Conservation (phyloP, 2,113 vertebrate species). For the Lepus americanus region DNA sequence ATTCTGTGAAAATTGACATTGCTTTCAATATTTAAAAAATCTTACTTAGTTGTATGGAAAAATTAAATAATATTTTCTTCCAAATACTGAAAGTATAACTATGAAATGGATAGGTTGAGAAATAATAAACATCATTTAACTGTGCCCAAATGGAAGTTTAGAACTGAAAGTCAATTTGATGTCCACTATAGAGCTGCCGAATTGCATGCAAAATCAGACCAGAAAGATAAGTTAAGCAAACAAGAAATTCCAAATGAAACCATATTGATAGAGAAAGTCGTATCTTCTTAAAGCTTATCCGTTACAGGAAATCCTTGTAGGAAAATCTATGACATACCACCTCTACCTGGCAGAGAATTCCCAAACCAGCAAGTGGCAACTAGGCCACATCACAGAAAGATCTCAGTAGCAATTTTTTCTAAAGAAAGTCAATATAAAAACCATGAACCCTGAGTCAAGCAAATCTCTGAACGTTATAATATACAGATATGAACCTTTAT, state of each 20-base stretch:
- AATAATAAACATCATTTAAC: constrained; percentile 44
- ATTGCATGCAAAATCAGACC: constrained; percentile 27
- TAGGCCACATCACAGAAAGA: neutral
- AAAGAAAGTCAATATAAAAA: neutral
- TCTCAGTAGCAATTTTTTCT: neutral
- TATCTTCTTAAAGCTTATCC: neutral
- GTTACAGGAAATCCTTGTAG: neutral
- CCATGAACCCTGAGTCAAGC: neutral
- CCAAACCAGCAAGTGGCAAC: neutral
- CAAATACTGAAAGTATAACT: constrained; percentile 25
- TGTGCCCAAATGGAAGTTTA: constrained; percentile 29
- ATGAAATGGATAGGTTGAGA: constrained; percentile 50
- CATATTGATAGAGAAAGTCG: constrained; percentile 45
- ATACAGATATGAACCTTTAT: neutral
- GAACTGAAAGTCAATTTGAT: constrained; percentile 37
- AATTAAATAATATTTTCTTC: constrained; percentile 38
- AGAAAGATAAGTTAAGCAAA: constrained; percentile 54
- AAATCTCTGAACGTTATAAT: constrained; percentile 32
- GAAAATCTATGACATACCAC: neutral
- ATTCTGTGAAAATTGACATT: constrained; percentile 55
- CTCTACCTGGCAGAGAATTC: neutral
- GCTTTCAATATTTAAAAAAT: constrained; percentile 31
- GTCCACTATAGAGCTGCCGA: neutral
- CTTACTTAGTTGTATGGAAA: neutral
- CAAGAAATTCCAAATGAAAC: constrained; percentile 38